Base-by-base conservation (phyloP, 2,113 vertebrate species). In the Otis tarda region DNA sequence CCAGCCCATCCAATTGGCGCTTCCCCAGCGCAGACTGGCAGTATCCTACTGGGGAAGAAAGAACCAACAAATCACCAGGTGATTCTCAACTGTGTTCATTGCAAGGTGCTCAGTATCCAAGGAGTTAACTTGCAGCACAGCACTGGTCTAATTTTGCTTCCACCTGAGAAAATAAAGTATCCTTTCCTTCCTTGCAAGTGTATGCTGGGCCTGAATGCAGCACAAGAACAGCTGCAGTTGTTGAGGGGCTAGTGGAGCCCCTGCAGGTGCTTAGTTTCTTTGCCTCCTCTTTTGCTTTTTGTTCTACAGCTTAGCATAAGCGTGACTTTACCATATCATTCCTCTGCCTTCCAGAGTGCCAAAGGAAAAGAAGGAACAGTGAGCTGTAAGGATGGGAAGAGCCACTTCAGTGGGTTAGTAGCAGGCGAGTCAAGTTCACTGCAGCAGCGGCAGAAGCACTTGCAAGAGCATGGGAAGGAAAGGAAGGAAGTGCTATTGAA, bases 381-480 rank as follows among this genome's bases (percentile, higher is more conserved):
- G 4, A 96, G 92, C 37, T 77, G 93, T 47, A 99, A 98, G 91
- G 99, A 99, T 0, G 89, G 90, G 31, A 99, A 98, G 97, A 95
- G 90, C 73, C 83, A 93, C 35, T 89, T 97, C 60, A 94, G 95
- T 10, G 97, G 97, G 43, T 85, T 97, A 37, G 92, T 75, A 20
- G 57, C 93, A 7, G 95, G 89, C 7, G 98, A 98, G 33, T 74
- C 97, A 7, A 97, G 83, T 84, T 97, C 96, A 28, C 43, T 97
- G 2, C 98, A 98, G 86, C 97, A 97, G 75, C 97, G 99, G 91
- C 98, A 99, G 95, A 98, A 97, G 91, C 98, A 98, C n/a, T 95
- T 98, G 63, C 98, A 99, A 93, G 98, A 99, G 24, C 98, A 99
- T 1, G 99, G 99, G 96, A 99, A 99, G 81, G 98, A 99, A 86